Evolutionary conservation across 2,888 invertebrate species (phyloP).

Genomic region (Drosophila paucipuncta): DNA sequence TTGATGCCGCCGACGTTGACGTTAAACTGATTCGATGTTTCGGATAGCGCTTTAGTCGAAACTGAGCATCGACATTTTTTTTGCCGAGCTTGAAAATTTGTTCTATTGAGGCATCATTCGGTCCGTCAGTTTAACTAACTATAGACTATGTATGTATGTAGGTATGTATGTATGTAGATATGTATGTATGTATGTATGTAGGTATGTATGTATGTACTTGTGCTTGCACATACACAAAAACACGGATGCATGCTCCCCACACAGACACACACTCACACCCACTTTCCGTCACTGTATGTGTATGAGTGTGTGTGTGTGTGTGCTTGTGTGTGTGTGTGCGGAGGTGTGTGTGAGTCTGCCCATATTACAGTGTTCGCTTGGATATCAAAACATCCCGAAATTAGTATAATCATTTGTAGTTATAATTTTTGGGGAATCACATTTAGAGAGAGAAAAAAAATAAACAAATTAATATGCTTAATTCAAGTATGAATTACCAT

Average conservation of each 20-base stretch:
- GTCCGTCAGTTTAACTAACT: conserved; percentile 22
- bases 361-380: conserved; percentile 11
- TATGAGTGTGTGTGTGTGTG: conserved; percentile 3
- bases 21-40: conserved; percentile 81
- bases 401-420: not conserved
- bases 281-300: not conserved
- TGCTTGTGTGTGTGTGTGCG: not conserved
- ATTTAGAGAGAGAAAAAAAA: not conserved
- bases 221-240: conserved; percentile 22
- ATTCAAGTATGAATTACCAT: not conserved
- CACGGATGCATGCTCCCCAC: conserved; percentile 52
- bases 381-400: not conserved
- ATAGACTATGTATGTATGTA: conserved; percentile 12
- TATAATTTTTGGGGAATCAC: not conserved
- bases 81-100: conserved; percentile 54
- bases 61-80: conserved; percentile 66
- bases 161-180: conserved; percentile 14
- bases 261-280: conserved; percentile 21
- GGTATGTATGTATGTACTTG: conserved; percentile 25
- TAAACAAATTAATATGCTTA: not conserved
- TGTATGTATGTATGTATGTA: no score
- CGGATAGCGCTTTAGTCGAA: conserved; percentile 74
- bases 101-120: conserved; percentile 47
- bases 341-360: conserved; percentile 1
- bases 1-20: conserved; percentile 82